Evolutionary conservation across 2,113 vertebrate genomes (phyloP), one percentile per base, ranked within the genome.

Genomic region (Pelodiscus sinensis): DNA sequence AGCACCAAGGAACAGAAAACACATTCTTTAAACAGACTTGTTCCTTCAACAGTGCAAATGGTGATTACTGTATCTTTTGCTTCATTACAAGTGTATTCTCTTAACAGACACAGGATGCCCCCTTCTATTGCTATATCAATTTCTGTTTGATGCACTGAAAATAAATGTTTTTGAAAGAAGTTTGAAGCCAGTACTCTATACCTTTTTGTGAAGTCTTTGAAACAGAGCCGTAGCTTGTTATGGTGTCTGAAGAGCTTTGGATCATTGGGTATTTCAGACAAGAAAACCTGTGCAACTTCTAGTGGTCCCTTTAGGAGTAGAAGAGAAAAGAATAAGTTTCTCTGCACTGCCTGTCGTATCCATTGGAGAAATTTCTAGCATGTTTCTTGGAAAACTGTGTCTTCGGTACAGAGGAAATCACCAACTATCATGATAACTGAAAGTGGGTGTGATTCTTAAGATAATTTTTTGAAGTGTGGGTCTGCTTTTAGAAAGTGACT

Each of bases 151-250:
- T 24, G 65, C 21, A 88, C 85, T 19, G 82, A 84, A 2, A 77
- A 18, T 8, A 81, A 77, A 60, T 18, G 77, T 71, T 4, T 2
- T 93, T 82, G 85, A 10, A 55, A 84, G 88, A 57, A 35, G 44
- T 4, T 2, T 52, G 62, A 90, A 80, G 38, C 94, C 82, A 60
- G 25, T 1, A 38, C n/a, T 78, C 87, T 81, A 5, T 98, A 99
- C 99, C 99, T 99, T 98, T 99, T 99, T 0, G 99, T 99, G 97
- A 99, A 99, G 98, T 99, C 99, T 96, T 99, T 99, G 96, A 99
- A 99, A 95, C 99, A 99, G 75, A 99, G 99, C 31, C 99, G 98
- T 3, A 99, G 98, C 93, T 99, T 99, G 97, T 99, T 99, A 93
- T 99, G 99, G 96, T 99, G 99, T 93, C 99, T 98, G 97, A 99